Evolutionary conservation across 2,797 vertebrate species (phyloP).

Genomic region (Luscinia luscinia): DNA sequence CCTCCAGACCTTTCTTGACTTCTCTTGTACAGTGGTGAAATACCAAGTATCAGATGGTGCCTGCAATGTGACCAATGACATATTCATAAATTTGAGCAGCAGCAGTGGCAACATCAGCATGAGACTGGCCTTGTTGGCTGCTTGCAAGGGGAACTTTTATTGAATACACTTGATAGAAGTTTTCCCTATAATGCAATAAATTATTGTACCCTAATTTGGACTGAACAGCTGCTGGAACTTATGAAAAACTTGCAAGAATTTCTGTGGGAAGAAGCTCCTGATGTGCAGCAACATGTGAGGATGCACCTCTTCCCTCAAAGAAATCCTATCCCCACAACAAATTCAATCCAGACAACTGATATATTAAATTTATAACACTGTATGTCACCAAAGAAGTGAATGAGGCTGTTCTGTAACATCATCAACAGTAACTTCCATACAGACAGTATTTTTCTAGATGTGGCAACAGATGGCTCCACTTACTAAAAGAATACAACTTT

Average conservation of each 20-base stretch:
- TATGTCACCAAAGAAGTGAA: neutral
- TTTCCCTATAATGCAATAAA: neutral
- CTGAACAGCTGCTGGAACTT: neutral
- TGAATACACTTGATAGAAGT: neutral
- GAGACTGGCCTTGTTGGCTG: neutral
- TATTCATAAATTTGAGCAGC: neutral
- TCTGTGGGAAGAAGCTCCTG: neutral
- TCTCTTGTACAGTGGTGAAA: neutral
- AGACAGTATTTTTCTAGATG: slow-evolving; percentile 28
- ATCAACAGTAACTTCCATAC: neutral
- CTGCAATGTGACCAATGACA: neutral
- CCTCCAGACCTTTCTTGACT: neutral
- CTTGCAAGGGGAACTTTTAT: neutral
- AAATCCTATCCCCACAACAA: neutral
- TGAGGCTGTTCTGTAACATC: neutral
- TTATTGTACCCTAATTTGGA: neutral
- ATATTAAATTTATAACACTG: neutral
- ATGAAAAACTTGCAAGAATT: neutral
- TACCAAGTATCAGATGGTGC: neutral
- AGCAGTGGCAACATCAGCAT: neutral
- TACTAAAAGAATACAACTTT: slow-evolving; percentile 17
- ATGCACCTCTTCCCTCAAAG: neutral
- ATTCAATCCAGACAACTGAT: neutral
- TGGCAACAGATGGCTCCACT: slow-evolving; percentile 61
- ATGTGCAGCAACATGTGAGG: neutral